Conservation (phyloP, 2,113 vertebrate genomes). For the Eudyptes chrysolophus region DNA sequence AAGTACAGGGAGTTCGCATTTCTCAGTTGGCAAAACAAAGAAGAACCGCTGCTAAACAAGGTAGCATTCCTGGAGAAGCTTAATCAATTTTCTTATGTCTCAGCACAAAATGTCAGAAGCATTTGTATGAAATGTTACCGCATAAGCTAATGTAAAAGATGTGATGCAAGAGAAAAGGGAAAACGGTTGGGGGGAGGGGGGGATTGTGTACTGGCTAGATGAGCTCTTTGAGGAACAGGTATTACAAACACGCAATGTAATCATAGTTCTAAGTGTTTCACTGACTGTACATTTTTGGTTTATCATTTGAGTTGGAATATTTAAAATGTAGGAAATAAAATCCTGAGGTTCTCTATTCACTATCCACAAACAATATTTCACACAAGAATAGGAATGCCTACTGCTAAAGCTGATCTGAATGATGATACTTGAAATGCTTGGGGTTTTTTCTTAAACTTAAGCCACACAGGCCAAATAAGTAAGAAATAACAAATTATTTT, state of each 20-base stretch:
- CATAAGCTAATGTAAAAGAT: neutral
- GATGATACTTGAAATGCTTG: neutral
- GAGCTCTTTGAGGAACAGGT: neutral
- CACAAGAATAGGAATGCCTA: neutral
- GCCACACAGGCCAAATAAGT: neutral
- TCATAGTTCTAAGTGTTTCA: neutral
- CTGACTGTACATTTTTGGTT: neutral
- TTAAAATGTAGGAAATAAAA: neutral
- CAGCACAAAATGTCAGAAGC: neutral
- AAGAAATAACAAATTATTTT: neutral
- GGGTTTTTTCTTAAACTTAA: neutral
- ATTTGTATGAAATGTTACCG: neutral
- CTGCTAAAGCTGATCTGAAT: neutral
- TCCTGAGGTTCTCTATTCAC: neutral
- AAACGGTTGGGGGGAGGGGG: neutral
- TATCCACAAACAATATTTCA: neutral
- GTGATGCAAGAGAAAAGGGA: neutral
- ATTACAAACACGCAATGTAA: neutral
- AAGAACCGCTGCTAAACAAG: neutral
- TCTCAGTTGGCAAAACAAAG: neutral
- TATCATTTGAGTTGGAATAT: neutral
- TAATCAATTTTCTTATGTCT: neutral
- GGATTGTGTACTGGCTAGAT: neutral
- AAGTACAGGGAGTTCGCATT: neutral
- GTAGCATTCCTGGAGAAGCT: neutral